phyloP scores from a whole-genome alignment of 2,888 invertebrate species.

The Spicauda simplicius region DNA sequence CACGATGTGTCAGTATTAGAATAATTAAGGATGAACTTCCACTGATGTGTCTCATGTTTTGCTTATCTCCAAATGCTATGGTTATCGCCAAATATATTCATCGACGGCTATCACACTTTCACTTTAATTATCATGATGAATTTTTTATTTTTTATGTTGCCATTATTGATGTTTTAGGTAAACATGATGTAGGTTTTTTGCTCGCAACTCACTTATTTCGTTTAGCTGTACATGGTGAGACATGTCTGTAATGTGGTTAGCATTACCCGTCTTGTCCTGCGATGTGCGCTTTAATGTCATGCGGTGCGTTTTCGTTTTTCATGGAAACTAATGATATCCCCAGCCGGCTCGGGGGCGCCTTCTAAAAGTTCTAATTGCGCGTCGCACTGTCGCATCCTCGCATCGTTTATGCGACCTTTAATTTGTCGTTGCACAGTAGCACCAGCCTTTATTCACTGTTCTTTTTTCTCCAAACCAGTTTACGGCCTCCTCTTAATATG shows the following conservation, averaged over 20 bases:
- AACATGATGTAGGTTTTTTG: too few relatives aligned
- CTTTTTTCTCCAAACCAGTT: constrained; percentile 71
- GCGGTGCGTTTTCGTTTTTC: constrained; percentile 42
- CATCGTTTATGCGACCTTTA: constrained; percentile 68
- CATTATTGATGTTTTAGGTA: neutral
- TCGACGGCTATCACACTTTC: too few relatives aligned
- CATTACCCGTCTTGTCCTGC: neutral
- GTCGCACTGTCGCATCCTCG: constrained; percentile 59
- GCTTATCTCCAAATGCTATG: too few relatives aligned
- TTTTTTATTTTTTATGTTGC: neutral
- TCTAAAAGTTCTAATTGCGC: constrained; percentile 66
- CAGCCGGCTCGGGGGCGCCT: constrained; percentile 46
- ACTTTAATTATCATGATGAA: too few relatives aligned
- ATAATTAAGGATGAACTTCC: too few relatives aligned
- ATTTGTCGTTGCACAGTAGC: constrained; percentile 63
- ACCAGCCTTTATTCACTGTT: constrained; percentile 49
- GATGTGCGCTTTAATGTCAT: constrained; percentile 47
- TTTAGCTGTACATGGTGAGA: neutral
- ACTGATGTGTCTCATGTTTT: too few relatives aligned
- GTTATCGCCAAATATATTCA: too few relatives aligned
- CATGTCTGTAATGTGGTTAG: constrained; percentile 4
- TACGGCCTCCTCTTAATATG: constrained; percentile 73
- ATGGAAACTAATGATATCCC: constrained; percentile 57
- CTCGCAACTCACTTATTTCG: neutral
- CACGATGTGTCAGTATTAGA: too few relatives aligned